phyloP scores from a whole-genome alignment of 2,113 vertebrate species.

The Alethe diademata region DNA sequence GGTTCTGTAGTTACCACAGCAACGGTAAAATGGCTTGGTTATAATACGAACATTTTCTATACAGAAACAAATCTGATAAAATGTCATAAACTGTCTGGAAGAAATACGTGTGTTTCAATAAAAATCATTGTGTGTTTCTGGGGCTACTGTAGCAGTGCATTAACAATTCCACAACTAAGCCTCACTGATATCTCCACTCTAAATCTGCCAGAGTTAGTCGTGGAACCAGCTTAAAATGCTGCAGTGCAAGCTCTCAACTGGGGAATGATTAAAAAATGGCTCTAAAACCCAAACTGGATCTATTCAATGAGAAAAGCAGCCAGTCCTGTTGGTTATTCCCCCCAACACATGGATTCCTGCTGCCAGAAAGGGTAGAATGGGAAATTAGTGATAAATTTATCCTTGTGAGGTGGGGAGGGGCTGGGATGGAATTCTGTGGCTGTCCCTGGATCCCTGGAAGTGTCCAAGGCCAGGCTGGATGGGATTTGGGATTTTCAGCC shows the following conservation, averaged over 20 bases:
- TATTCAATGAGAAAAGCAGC: background rate
- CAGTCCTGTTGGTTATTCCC: background rate
- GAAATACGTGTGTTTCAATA: background rate
- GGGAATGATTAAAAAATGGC: background rate
- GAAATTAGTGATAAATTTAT: background rate
- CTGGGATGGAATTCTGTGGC: background rate
- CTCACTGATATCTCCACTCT: background rate
- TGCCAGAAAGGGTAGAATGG: background rate
- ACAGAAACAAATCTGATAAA: background rate
- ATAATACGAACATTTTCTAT: background rate
- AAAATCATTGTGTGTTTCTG: background rate
- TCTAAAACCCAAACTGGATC: accelerated
- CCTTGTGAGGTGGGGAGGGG: background rate
- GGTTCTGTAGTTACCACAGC: constrained; percentile 4
- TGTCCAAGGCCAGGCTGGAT: background rate
- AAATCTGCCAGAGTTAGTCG: background rate
- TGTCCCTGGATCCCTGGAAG: background rate
- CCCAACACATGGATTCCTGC: background rate
- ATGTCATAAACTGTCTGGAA: background rate
- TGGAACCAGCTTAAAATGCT: background rate
- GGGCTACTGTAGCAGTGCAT: background rate
- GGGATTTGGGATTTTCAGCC: background rate
- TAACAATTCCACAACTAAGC: background rate
- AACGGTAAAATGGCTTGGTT: background rate
- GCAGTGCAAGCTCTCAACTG: background rate